Evolutionary conservation across 1,140 invertebrate genomes (phyloP), one percentile per base, ranked within the genome.

Genomic region (Copidosoma floridanum): DNA sequence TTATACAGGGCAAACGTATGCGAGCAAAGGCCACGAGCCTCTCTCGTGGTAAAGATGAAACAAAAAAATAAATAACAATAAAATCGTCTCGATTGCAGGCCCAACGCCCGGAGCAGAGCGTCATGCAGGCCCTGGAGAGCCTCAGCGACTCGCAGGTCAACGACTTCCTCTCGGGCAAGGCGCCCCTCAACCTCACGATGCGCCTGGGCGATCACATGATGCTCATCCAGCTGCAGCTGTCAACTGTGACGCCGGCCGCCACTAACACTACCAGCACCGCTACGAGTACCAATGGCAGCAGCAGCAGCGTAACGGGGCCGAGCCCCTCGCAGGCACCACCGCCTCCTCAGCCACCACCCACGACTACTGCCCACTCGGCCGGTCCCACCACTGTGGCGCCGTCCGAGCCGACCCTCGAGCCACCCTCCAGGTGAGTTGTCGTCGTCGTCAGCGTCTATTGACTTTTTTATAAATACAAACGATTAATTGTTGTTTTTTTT

Each of bases 151-250:
- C 89, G 55, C 82, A 89, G 83, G 94, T 97, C 57, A 95, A 94
- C 82, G 94, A 96, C 78, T 97, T 97, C 75, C 82, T 97, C 11
- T 93, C 91, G 72, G 93, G 94, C 38, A 93, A 94, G 77, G 93
- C 93, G 24, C 95, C 95, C 14, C 80, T 97, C 23, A 96, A 96
- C 78, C 82, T 97, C 47, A 96, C 93, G 38, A 96, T 97, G 92
- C 86, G 93, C 58, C 82, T 97, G 12, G 94, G 94, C 21, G 94
- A 97, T 75, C 94, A 97, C 80, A 95, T 97, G 91, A 96, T 97
- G 94, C 84, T 97, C 55, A 95, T 97, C 57, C 94, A 97, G 76
- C 81, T 97, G 37, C 94, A 97, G 75, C 80, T 97, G 51, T 95
- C 92, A 43, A 95, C 93, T 12, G 87, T 94, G 3, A 84, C 84